Percentiles rank a stretch among this genome's conserved stretches.
phyloP scores from a whole-genome alignment of 1,140 invertebrate genomes.

The Ips typographus region DNA sequence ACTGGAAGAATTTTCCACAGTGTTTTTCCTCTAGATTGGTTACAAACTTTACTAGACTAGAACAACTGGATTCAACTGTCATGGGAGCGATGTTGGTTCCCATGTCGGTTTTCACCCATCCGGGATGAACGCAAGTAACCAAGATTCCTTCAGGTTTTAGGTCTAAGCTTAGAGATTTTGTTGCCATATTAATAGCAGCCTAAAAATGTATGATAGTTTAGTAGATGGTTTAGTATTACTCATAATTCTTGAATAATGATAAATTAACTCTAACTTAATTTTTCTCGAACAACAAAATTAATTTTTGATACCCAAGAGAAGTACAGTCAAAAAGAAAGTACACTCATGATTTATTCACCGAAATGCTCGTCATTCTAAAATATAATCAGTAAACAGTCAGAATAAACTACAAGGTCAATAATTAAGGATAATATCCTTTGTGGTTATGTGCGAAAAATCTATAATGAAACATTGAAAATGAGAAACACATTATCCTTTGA shows the following conservation, averaged over 20 bases:
- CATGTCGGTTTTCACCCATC: conserved; percentile 90
- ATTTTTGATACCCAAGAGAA: no score
- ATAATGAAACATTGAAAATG: no score
- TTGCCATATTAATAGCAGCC: conserved; percentile 84
- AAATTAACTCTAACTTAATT: background rate
- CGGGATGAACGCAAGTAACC: conserved; percentile 77
- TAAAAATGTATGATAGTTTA: conserved; percentile 52
- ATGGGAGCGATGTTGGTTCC: conserved; percentile 77
- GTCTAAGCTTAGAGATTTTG: conserved; percentile 82
- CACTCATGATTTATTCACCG: no score
- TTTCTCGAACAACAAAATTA: no score
- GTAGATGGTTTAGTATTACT: background rate
- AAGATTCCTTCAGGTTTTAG: conserved; percentile 75
- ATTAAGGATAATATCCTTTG: background rate
- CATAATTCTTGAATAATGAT: background rate
- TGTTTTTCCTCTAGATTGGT: conserved; percentile 62
- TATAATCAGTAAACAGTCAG: no score
- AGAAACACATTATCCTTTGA: conserved; percentile 1
- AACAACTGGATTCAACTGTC: conserved; percentile 65
- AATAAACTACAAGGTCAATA: background rate
- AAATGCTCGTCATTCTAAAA: no score
- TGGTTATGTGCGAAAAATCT: background rate
- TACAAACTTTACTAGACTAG: conserved; percentile 67
- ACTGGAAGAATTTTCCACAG: conserved; percentile 75
- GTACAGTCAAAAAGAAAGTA: no score